Evolutionary conservation across 2,113 vertebrate species (phyloP), one percentile per base, ranked within the genome.

Genomic region (Rattus rattus): DNA sequence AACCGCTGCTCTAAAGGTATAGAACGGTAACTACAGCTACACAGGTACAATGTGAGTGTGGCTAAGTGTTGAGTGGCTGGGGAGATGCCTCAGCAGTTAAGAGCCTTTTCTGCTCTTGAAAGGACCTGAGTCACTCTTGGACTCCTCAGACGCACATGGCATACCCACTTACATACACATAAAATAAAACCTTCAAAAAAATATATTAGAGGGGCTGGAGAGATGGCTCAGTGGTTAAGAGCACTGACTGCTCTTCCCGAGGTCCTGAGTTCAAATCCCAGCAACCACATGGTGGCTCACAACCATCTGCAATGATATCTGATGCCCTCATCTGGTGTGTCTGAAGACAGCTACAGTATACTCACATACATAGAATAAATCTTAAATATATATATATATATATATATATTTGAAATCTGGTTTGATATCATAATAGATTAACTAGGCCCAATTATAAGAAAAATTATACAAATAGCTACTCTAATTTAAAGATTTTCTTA

Each of bases 381-480:
- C 43, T 43, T 43, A 43, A 43, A 43, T 2, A 43, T 43, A 43
- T 43, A 43, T 43, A n/a, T n/a, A n/a, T n/a, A n/a, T n/a, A n/a
- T 61, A 61, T 61, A 47, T 5, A 83, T 14, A 61, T 61, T 47
- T 97, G 95, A 97, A 98, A 97, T 98, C 97, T 97, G 90, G 92
- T 98, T 98, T 97, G 52, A 4, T 96, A 95, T 92, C 96, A 98
- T 94, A 95, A 92, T 30, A 83, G 39, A 96, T 79, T 52, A 94
- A 80, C 39, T 49, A 92, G 92, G 65, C 28, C 70, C 22, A 89
- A 70, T 91, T 92, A 91, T 52, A 89, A 86, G 39, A 95, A 79
- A 72, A 83, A 73, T 17, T 75, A 93, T 19, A 92, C 43, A 63
- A 84, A 90, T 33, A 54, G 26, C 63, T 95, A 90, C 75, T 54